Conservation (phyloP, 2,113 vertebrate species). For the Eclectus roratus region DNA sequence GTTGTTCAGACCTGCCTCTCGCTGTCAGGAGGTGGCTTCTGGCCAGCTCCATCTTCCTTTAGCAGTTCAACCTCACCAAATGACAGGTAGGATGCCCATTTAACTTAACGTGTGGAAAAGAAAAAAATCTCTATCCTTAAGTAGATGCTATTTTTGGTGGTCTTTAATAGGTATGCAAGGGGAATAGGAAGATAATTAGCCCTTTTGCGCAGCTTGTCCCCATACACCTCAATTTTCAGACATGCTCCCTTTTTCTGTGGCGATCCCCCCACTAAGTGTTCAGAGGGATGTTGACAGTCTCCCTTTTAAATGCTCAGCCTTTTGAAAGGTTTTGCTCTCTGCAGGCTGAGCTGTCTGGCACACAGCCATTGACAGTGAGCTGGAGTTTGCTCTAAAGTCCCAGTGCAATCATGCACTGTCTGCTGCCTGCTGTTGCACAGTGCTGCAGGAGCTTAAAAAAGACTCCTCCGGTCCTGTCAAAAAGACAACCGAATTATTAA, state of each 20-base stretch:
- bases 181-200: conserved; percentile 64
- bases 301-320: conserved; percentile 42
- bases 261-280: conserved; percentile 14
- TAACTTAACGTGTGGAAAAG: neutral
- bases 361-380: conserved; percentile 36
- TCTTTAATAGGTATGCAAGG: neutral
- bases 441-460: conserved; percentile 62
- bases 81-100: conserved; percentile 38
- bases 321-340: conserved; percentile 54
- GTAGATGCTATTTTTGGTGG: conserved; percentile 46
- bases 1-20: conserved; percentile 40
- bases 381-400: conserved; percentile 59
- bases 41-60: conserved; percentile 11
- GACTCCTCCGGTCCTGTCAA: conserved; percentile 25
- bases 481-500: conserved; percentile 60
- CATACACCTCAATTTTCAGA: conserved; percentile 19
- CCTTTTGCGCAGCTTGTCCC: neutral
- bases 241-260: neutral
- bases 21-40: conserved; percentile 26
- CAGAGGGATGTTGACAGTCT: conserved; percentile 55
- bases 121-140: neutral
- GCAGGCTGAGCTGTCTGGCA: conserved; percentile 41
- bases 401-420: conserved; percentile 69
- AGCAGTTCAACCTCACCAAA: conserved; percentile 34
- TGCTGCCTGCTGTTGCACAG: conserved; percentile 48